These are phyloP conservation scores for Scaptomyza pallida DNA, from an alignment of 1,140 invertebrate species.

Conservation along the genomic window DNA sequence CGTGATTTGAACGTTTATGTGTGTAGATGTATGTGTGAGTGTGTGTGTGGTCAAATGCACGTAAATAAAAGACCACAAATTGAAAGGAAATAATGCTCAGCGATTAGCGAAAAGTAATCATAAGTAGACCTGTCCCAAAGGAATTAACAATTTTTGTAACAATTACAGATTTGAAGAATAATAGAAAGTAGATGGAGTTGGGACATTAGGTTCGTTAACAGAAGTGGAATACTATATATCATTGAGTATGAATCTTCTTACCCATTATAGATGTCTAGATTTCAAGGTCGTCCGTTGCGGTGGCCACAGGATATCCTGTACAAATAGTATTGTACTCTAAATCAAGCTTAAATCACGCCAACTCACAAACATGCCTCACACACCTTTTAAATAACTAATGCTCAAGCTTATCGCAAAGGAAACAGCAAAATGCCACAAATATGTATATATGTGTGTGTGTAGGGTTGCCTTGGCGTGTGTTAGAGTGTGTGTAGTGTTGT, in stretches of 20 bases:
- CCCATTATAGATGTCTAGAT: no score
- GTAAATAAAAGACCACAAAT: constrained; percentile 75
- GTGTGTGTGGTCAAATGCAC: constrained; percentile 65
- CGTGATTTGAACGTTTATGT: constrained; percentile 29
- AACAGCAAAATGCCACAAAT: constrained; percentile 57
- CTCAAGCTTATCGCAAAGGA: constrained; percentile 45
- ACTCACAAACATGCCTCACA: constrained; percentile 41
- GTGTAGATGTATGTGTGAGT: constrained; percentile 5
- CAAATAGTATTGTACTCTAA: constrained; percentile 20
- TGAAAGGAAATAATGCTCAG: constrained; percentile 79
- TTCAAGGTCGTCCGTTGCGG: neutral
- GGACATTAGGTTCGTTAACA: no score
- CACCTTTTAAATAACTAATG: constrained; percentile 44
- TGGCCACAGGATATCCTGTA: constrained; percentile 24
- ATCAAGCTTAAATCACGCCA: constrained; percentile 55
- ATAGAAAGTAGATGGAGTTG: neutral
- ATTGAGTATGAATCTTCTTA: no score
- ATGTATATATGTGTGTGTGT: constrained; percentile 35
- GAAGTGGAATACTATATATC: no score
- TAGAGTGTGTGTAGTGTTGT: constrained; percentile 26
- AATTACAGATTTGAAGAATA: neutral
- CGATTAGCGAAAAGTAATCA: constrained; percentile 82
- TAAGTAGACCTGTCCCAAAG: constrained; percentile 56
- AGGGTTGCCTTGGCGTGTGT: neutral
- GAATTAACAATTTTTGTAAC: constrained; percentile 65